These are phyloP conservation scores for Drosophila varians DNA, from an alignment of 1,140 invertebrate species.

Conservation along the genomic window DNA sequence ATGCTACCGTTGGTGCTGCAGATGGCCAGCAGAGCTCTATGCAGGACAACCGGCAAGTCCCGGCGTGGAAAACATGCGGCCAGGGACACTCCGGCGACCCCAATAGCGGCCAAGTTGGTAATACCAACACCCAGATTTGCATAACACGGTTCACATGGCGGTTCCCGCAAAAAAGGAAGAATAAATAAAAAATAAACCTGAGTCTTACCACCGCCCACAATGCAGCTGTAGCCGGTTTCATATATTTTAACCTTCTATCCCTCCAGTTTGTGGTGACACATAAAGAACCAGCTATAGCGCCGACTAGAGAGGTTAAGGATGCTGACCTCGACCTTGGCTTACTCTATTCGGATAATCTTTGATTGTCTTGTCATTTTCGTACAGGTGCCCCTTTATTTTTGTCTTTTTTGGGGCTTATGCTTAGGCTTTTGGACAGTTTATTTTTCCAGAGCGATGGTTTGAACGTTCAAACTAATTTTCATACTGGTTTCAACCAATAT, in stretches of 20 bases:
- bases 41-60: conserved; percentile 40
- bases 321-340: neutral
- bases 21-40: conserved; percentile 27
- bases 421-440: too few relatives aligned
- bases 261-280: conserved; percentile 21
- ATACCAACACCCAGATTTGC: conserved; percentile 53
- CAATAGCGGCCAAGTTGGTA: conserved; percentile 1
- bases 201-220: conserved; percentile 38
- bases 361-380: neutral
- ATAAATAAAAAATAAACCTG: conserved; percentile 1
- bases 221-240: conserved; percentile 53
- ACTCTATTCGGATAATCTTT: neutral
- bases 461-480: neutral
- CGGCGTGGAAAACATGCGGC: conserved; percentile 19
- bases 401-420: neutral
- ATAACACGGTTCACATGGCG: conserved; percentile 60
- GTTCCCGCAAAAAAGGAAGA: conserved; percentile 9
- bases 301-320: neutral
- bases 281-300: conserved; percentile 33
- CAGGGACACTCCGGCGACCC: conserved; percentile 7
- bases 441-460: too few relatives aligned
- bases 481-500: neutral
- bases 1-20: conserved; percentile 33
- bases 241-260: conserved; percentile 26
- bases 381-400: neutral